Evolutionary conservation across 2,113 vertebrate genomes (phyloP).

Genomic region (Prinia subflava): DNA sequence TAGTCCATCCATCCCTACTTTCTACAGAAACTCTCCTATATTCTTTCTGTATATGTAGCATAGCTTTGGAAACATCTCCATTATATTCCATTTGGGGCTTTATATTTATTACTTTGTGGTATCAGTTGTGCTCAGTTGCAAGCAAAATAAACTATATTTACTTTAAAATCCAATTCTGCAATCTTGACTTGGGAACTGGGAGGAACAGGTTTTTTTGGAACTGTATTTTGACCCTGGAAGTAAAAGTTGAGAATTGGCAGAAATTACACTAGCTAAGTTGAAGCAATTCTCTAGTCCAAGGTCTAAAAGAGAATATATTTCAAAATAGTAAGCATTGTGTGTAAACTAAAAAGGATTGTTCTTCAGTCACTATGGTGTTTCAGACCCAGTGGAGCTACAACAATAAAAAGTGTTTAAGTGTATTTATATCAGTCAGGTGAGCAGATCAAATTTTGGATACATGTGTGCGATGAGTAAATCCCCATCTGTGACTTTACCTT

Average conservation of each 20-base stretch:
- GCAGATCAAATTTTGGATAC: neutral
- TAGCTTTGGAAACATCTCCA: neutral
- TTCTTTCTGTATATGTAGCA: neutral
- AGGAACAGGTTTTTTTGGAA: neutral
- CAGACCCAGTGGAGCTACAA: neutral
- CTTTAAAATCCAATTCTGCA: neutral
- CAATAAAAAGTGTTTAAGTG: neutral
- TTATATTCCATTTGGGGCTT: neutral
- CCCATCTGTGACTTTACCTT: neutral
- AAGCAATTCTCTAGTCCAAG: neutral
- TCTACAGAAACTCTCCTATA: neutral
- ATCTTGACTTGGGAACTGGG: neutral
- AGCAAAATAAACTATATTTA: neutral
- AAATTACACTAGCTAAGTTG: neutral
- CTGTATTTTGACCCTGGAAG: neutral
- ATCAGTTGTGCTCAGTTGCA: neutral
- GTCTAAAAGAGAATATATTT: neutral
- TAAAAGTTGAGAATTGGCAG: neutral
- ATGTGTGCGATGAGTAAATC: neutral
- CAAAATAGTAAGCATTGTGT: neutral
- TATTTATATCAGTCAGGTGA: neutral
- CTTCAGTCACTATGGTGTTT: neutral
- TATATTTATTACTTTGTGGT: neutral
- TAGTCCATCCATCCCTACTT: neutral
- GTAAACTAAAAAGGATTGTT: neutral